Evolutionary conservation across 2,797 vertebrate species (phyloP), one percentile per base, ranked within the genome.

Genomic region (Danio aesculapii): DNA sequence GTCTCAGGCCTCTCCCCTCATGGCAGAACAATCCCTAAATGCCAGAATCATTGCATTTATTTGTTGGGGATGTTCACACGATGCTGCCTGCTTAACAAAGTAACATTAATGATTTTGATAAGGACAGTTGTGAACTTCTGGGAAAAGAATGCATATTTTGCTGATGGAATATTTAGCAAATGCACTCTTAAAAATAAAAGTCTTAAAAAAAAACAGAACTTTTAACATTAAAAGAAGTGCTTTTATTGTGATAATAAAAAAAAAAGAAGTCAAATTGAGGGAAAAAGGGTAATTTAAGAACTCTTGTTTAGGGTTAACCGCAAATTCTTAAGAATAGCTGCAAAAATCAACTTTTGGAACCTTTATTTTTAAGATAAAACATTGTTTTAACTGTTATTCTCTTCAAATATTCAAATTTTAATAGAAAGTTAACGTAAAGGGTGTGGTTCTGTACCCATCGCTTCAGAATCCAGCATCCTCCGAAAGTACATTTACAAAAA

Each of bases 31-130:
- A 75, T 81, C 79, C 82, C 87, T 77, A 62, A 79, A 72, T 53
- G 10, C 53, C 66, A 68, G 46, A 50, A 21, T 75, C 75, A 77
- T 72, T 0, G 6, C 55, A 81, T 75, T 75, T 82, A 77, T 85
- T 77, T 84, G 77, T 79, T 67, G 81, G 78, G 21, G 81, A 44
- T 19, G 47, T 47, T 79, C 57, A 49, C 47, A 30, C 63, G 13
- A 59, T 71, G 78, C 62, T 73, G 6, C 14, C 79, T 77, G 84
- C 86, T 85, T 90, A 87, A 84, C 88, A 89, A 75, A 83, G 85
- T 86, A 84, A 85, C 79, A 83, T 91, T 82, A 53, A 14, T 91
- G 90, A 94, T 92, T 92, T 92, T 92, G 88, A 87, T 89, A 85
- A 85, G 79, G 71, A 87, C 88, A 88, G 91, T 90, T 91, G 89